Evolutionary conservation across 2,888 invertebrate genomes (phyloP), one percentile per base, ranked within the genome.

Genomic region (Leuctra nigra): DNA sequence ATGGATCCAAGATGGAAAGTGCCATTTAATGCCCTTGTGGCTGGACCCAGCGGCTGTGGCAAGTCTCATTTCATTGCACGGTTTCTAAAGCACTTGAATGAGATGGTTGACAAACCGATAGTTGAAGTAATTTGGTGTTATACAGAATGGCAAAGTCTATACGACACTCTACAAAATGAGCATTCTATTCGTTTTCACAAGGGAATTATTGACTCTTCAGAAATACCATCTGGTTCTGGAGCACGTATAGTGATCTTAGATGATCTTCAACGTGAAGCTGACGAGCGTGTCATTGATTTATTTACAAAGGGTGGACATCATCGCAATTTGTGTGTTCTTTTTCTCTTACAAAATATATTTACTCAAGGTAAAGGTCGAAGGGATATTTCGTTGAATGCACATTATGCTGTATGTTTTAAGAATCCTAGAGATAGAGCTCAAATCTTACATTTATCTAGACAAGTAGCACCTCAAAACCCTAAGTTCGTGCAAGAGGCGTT

Each of bases 381-480:
- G 23, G 63, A 63, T 44, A 61, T 46, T 61, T 63, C 62, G 6
- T 53, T 64, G 22, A 64, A 64, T 54, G 58, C 64, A 4, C 60
- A 63, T 57, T 65, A 65, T 36, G 61, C 63, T 7, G 54, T 63
- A 13, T 63, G 54, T 20, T 64, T 63, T 52, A 63, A 63, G 54
- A 64, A 63, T 57, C 61, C 61, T 23, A 25, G 62, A 7, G 62
- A 64, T 56, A 63, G 57, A 44, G 58, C 50, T 9, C 64, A 63
- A 57, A 61, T 64, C 18, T 44, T 39, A 9, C 55, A 58, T 48
- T 52, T 64, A 7, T 57, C 61, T 2, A 33, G 62, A 23, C 62
- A 63, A 55, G 54, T 63, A 11, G 59, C 16, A 36, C 63, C 62
- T 3, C 57, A 63, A 29, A 61, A 62, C 44, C 52, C 55, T 2